Evolutionary conservation across 1,140 invertebrate genomes (phyloP), one percentile per base, ranked within the genome.

Genomic region (Drosophila mauritiana): DNA sequence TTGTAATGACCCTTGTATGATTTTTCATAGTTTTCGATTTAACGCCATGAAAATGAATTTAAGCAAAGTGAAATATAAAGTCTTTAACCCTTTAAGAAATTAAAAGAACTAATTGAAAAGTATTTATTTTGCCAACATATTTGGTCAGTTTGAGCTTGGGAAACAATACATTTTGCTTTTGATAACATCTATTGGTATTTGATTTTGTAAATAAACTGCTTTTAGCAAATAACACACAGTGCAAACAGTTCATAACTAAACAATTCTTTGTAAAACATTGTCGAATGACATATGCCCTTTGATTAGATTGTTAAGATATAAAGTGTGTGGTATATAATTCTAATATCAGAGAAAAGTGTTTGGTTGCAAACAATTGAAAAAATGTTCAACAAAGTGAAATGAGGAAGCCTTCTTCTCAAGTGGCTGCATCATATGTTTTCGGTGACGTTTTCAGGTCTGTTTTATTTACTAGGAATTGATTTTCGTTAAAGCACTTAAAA

Each of bases 401-500:
- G 17, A 8, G 42, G 15, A 45, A 20, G 31, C 31, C 1, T 1
- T 8, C 31, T 31, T 8, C 31, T 31, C 31, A 10, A 31, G 31
- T 31, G 31, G 31, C 7, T 22, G 20, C 20, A 22, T 22, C 20
- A 22, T 48, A 39, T 37, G n/a, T 68, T 43, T 45, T 43, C 52
- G 4, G 31, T 27, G 25, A 22, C 27, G 36, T 22, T 31, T 11
- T 15, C 22, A 15, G 22, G 34, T 49, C 10, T 37, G 20, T 31
- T 20, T 73, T 54, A n/a, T 56, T 17, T 43, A 39, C 42, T 54
- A 49, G 54, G 27, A 55, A 13, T 54, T 54, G 31, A 12, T n/a
- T 53, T 43, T 70, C 27, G 42, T 70, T 56, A 69, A 42, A 52
- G 74, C 74, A 61, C 51, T 77, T 78, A 57, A 31, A 53, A 54